Evolutionary conservation across 1,140 invertebrate species (phyloP).

Genomic region (Heliconius melpomene): DNA sequence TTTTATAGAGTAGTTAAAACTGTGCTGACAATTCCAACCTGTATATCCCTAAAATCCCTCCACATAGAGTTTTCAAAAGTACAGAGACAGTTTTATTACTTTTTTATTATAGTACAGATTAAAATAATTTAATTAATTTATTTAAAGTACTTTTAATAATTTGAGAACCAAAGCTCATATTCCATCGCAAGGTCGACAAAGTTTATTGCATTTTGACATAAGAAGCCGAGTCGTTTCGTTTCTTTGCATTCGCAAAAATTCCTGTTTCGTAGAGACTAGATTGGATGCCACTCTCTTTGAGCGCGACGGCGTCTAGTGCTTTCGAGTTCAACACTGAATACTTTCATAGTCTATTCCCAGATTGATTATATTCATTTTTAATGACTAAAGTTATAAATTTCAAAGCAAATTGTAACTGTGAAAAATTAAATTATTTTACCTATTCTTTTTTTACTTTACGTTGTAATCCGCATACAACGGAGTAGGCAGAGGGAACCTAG

Average conservation of each 20-base stretch:
- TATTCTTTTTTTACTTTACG: too few species aligned
- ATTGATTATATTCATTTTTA: constrained; percentile 12
- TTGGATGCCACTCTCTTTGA: constrained; percentile 20
- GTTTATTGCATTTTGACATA: constrained; percentile 8
- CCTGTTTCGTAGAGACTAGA: constrained; percentile 7
- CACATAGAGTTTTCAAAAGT: too few species aligned
- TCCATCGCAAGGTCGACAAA: neutral
- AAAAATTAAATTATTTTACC: neutral
- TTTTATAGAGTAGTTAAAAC: too few species aligned
- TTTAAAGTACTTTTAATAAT: too few species aligned
- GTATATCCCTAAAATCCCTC: too few species aligned
- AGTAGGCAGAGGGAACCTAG: too few species aligned
- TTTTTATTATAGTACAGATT: too few species aligned
- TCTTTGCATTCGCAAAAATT: constrained; percentile 6
- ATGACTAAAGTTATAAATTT: neutral
- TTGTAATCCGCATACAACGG: too few species aligned
- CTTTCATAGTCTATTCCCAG: neutral
- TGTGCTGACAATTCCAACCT: too few species aligned
- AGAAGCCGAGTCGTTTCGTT: neutral
- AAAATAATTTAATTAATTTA: too few species aligned
- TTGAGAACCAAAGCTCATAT: neutral
- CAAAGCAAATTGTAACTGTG: neutral
- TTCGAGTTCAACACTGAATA: constrained; percentile 17
- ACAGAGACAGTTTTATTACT: too few species aligned
- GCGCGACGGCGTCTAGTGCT: constrained; percentile 21